phyloP scores from a whole-genome alignment of 2,888 invertebrate species.

The Anodontia alba region DNA sequence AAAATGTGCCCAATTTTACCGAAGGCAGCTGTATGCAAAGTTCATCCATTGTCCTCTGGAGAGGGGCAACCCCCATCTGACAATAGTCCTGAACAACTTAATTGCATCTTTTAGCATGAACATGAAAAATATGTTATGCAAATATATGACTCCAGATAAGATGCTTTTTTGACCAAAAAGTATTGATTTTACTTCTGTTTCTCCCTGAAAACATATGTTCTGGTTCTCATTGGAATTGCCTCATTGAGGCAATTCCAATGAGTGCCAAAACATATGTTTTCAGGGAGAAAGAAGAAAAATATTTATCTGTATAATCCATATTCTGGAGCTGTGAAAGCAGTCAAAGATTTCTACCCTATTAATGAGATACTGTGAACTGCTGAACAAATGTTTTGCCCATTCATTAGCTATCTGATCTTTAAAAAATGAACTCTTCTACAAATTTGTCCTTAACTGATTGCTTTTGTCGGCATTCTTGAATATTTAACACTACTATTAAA shows the following conservation, averaged over 20 bases:
- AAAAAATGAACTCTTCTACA: not conserved
- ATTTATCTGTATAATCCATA: too few species aligned
- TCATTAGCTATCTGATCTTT: not conserved
- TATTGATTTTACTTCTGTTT: too few species aligned
- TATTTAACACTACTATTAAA: too few species aligned
- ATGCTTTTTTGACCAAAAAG: too few species aligned
- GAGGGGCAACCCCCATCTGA: not conserved
- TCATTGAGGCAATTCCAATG: too few species aligned
- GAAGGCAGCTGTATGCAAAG: slow-evolving; percentile 7
- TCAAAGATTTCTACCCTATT: not conserved
- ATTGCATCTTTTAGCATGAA: slow-evolving; percentile 2
- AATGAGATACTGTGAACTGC: not conserved
- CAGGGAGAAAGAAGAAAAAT: too few species aligned
- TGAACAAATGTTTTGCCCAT: not conserved
- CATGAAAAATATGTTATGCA: slow-evolving; percentile 64
- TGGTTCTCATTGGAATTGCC: too few species aligned
- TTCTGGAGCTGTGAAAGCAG: too few species aligned
- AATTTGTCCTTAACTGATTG: not conserved
- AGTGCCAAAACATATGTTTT: too few species aligned
- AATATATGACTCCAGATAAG: too few species aligned
- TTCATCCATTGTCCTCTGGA: slow-evolving; percentile 1
- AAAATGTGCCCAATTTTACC: slow-evolving; percentile 1
- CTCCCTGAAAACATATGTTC: too few species aligned
- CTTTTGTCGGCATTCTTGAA: too few species aligned
- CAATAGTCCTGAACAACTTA: slow-evolving; percentile 6